A percentile compares a stretch with the other conserved stretches of the same genome.
Evolutionary conservation across 92 coral and sea anemone genomes (phyloP).

Genomic region (Parazoanthus darwini): DNA sequence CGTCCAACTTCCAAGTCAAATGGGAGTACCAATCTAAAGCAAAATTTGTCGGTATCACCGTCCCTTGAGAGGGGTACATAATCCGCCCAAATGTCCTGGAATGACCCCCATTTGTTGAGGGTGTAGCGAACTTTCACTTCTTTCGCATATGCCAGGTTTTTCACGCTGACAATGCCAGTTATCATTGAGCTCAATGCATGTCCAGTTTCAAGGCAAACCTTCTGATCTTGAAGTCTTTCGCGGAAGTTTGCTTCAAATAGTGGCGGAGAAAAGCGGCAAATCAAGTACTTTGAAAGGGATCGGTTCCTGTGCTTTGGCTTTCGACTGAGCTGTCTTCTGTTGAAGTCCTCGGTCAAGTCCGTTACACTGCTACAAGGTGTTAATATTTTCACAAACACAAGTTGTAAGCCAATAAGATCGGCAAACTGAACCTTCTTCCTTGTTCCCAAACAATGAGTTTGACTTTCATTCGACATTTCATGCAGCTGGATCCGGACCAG

Average conservation of each 20-base stretch:
- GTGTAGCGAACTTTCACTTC: constrained; percentile 78
- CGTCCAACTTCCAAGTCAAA: no score
- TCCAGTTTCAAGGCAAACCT: constrained; percentile 68
- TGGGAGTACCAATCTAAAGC: no score
- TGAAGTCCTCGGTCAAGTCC: background rate
- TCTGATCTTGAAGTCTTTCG: constrained; percentile 38
- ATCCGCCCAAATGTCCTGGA: constrained; percentile 71
- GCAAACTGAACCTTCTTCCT: constrained; percentile 22
- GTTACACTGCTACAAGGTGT: constrained; percentile 14
- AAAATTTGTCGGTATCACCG: no score
- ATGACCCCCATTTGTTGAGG: constrained; percentile 63
- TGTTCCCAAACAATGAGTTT: background rate
- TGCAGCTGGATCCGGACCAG: background rate
- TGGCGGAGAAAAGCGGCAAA: constrained; percentile 25
- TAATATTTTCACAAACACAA: constrained; percentile 15
- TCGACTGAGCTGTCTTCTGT: background rate
- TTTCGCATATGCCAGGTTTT: constrained; percentile 70
- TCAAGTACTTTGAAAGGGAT: constrained; percentile 33
- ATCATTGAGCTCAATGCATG: constrained; percentile 67
- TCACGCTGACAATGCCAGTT: constrained; percentile 69
- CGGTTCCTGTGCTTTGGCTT: background rate
- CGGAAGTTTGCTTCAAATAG: constrained; percentile 22
- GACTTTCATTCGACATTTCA: constrained; percentile 4
- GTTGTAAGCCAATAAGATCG: constrained; percentile 15
- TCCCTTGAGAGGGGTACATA: constrained; percentile 49